Evolutionary conservation across 2,888 invertebrate species (phyloP).

Genomic region (Amiota minor): DNA sequence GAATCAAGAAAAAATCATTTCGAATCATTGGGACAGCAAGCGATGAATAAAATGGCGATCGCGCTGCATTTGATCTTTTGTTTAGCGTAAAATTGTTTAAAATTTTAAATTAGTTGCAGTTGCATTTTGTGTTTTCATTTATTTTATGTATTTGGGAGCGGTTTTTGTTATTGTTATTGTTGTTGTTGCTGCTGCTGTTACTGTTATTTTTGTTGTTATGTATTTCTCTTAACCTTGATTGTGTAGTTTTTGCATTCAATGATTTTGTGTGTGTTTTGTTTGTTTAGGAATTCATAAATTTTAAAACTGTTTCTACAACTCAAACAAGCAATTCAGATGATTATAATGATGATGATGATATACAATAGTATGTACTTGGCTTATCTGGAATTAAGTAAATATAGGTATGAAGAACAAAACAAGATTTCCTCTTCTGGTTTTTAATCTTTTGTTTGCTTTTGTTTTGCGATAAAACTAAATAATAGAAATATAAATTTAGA

Average conservation of each 20-base stretch:
- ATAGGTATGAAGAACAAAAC: too few species aligned
- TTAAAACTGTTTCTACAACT: too few species aligned
- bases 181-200: not conserved
- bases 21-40: conserved; percentile 51
- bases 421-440: too few species aligned
- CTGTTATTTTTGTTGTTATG: conserved; percentile 8
- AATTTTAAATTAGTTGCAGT: conserved; percentile 62
- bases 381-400: too few species aligned
- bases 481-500: too few species aligned
- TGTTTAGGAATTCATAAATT: not conserved
- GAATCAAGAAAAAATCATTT: conserved; percentile 15
- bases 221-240: not conserved
- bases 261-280: not conserved
- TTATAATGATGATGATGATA: too few species aligned
- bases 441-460: too few species aligned
- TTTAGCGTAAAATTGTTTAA: conserved; percentile 53
- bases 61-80: conserved; percentile 46
- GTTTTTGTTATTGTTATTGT: not conserved
- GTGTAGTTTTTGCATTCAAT: conserved; percentile 6
- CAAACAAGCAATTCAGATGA: too few species aligned
- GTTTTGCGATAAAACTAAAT: too few species aligned
- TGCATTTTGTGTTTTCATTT: conserved; percentile 42
- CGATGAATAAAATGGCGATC: conserved; percentile 41
- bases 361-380: too few species aligned
- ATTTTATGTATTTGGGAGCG: conserved; percentile 29